Evolutionary conservation across 35 echinoderm and acorn worm species (phyloP), one percentile per base, ranked within the genome.

Genomic region (Apostichopus californicus): DNA sequence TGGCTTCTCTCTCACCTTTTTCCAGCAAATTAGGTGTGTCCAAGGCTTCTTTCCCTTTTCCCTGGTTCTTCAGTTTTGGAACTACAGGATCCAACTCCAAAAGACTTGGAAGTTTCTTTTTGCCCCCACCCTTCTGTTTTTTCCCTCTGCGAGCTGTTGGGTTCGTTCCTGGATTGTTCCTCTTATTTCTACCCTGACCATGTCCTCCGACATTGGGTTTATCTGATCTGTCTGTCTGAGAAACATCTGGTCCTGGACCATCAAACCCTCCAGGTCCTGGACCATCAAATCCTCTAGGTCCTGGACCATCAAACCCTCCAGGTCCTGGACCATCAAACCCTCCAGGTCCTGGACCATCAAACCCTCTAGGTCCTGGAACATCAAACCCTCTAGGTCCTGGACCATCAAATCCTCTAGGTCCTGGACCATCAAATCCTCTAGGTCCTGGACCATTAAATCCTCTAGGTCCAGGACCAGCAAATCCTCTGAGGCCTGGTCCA

Each of bases 371-470:
- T 46, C 34, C 34, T 46, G 34, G 34, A 46, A 2, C 34, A 46
- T 46, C 34, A 46, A 46, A 46, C 0, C 34, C 34, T 46, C 34
- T 46, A 3, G 34, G 34, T 3, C 2, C 34, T 46, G 34, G 34
- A 3, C 34, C 34, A 46, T 46, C 34, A 46, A 46, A 46, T 4
- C 34, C 34, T 46, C 34, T 46, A 3, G 34, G 34, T 3, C 3
- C 34, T 14, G 87, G 87, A 4, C 87, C 87, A 72, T 20, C 87
- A 77, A 90, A 77, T 0, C 87, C 87, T 57, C 87, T 46, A 26
- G 65, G 87, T 5, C 68, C 88, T 55, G 88, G 88, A 0, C 88
- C 88, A 77, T 90, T 52, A 78, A 90, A 90, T 11, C 65, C 66
- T 77, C 64, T 90, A 10, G n/a, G 12, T 12, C 87, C 87, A 56